Percentiles rank a stretch among this genome's conserved stretches.
phyloP scores from a whole-genome alignment of 2,888 invertebrate species.

The Orthosia gracilis region DNA sequence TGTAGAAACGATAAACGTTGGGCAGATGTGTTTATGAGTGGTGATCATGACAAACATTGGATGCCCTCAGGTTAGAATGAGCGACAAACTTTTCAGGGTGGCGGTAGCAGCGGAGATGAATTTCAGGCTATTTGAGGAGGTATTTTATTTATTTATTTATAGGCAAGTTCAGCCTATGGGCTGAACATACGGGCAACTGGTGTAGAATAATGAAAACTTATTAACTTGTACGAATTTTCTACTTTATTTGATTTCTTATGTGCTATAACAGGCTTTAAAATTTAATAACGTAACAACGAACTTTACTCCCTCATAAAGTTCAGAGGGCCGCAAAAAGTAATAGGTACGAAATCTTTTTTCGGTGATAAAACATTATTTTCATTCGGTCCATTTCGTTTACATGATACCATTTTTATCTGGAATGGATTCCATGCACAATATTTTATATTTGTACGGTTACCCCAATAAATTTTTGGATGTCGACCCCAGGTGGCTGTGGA shows the following conservation, averaged over 20 bases:
- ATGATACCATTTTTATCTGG: constrained; percentile 8
- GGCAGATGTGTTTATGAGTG: too few species aligned
- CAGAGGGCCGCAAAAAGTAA: constrained; percentile 43
- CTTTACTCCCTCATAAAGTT: constrained; percentile 53
- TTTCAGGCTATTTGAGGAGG: too few species aligned
- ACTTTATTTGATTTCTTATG: background rate
- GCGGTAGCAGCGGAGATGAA: too few species aligned
- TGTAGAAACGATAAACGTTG: too few species aligned
- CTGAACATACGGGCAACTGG: too few species aligned
- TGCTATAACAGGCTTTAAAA: constrained; percentile 31
- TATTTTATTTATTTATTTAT: too few species aligned
- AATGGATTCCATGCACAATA: constrained; percentile 32
- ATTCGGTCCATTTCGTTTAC: constrained; percentile 33
- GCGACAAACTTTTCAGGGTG: too few species aligned
- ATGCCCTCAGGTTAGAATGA: too few species aligned
- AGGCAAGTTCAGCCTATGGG: too few species aligned
- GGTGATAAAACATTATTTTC: constrained; percentile 54
- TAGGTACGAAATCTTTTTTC: constrained; percentile 51
- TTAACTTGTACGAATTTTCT: background rate
- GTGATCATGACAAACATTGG: too few species aligned
- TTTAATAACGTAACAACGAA: constrained; percentile 54
- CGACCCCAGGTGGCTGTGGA: constrained; percentile 2
- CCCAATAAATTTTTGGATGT: constrained; percentile 11
- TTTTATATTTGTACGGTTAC: constrained; percentile 36
- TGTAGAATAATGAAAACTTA: too few species aligned